Conservation (phyloP, 2,888 invertebrate genomes). For the Unio delphinus region DNA sequence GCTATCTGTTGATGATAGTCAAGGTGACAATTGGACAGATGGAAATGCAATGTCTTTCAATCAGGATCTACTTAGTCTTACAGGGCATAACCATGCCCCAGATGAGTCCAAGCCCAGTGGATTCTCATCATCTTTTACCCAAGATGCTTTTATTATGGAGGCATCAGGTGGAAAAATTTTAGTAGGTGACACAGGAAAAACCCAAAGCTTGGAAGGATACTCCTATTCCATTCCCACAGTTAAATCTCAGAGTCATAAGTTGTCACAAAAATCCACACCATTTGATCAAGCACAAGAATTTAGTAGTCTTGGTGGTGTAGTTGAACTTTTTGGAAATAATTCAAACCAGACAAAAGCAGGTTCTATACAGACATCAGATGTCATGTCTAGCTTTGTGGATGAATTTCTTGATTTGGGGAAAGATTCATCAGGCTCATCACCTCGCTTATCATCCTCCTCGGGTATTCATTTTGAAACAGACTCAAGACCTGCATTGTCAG, state of each 20-base stretch:
- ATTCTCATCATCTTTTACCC: too few species aligned
- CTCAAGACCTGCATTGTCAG: too few species aligned
- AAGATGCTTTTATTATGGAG: background rate
- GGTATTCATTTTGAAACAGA: too few species aligned
- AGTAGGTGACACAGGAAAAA: too few species aligned
- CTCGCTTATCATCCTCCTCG: too few species aligned
- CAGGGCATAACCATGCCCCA: too few species aligned
- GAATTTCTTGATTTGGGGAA: too few species aligned
- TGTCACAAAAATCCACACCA: constrained; percentile 49
- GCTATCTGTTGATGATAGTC: constrained; percentile 18
- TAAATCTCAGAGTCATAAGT: constrained; percentile 38
- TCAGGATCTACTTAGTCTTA: constrained; percentile 55
- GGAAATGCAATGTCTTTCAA: constrained; percentile 23
- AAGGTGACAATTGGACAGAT: constrained; percentile 8
- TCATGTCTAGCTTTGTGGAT: too few species aligned
- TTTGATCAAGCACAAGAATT: constrained; percentile 36
- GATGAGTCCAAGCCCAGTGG: too few species aligned
- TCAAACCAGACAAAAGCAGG: too few species aligned
- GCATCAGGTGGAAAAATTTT: background rate
- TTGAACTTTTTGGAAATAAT: background rate
- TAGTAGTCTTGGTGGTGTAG: background rate
- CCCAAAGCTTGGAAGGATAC: constrained; percentile 1
- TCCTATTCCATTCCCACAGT: constrained; percentile 12
- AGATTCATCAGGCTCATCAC: too few species aligned
- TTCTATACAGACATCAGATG: too few species aligned